Percentiles rank a stretch among this genome's conserved stretches.
Conservation (phyloP, 2,888 invertebrate genomes). For the Tipula confusa region DNA sequence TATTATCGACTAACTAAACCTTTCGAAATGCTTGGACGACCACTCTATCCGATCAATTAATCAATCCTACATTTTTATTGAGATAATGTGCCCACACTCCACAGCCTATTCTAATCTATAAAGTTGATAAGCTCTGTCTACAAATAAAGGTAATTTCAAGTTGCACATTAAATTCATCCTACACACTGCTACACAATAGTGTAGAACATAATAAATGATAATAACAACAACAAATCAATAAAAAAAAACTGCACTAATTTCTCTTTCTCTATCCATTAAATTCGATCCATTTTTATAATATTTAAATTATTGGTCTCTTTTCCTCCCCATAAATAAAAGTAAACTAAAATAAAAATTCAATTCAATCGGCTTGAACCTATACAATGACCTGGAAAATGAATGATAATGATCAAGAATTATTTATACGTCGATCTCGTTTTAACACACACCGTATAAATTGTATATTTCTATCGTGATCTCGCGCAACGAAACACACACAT, state of each 20-base stretch:
- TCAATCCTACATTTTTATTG: no score
- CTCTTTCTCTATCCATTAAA: not conserved
- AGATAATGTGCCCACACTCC: no score
- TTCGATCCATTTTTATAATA: not conserved
- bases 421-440: not conserved
- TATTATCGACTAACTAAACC: no score
- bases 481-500: not conserved
- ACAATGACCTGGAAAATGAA: constrained; percentile 22
- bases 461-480: not conserved
- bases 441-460: not conserved
- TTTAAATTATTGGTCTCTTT: not conserved
- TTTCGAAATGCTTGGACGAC: no score
- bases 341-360: not conserved
- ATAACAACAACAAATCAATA: not conserved
- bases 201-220: not conserved
- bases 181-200: not conserved
- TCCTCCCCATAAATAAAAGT: not conserved
- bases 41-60: no score
- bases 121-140: not conserved
- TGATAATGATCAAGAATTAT: not conserved
- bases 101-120: no score
- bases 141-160: not conserved
- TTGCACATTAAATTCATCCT: not conserved
- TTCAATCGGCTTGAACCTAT: not conserved
- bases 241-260: not conserved